Evolutionary conservation across 2,797 vertebrate species (phyloP).

Genomic region (Tiaroga cobitis): DNA sequence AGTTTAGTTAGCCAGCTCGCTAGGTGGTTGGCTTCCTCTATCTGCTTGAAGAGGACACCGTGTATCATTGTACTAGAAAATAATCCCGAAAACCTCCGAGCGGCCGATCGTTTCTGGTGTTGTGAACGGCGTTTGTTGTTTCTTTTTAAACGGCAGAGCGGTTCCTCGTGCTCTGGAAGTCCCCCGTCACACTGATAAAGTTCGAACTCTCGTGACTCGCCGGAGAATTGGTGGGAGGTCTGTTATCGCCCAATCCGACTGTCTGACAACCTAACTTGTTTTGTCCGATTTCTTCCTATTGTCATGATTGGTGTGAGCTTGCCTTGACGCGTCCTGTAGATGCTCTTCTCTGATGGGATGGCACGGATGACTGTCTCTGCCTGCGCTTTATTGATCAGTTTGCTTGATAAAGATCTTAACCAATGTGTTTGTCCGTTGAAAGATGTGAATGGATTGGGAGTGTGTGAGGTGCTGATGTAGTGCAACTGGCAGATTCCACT

Average conservation of each 20-base stretch:
- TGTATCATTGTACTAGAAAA: background rate
- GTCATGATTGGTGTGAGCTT: conserved; percentile 73
- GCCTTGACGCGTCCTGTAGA: conserved; percentile 33
- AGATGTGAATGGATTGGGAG: conserved; percentile 38
- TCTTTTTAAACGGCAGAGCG: background rate
- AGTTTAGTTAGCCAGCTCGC: conserved; percentile 59
- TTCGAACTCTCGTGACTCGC: conserved; percentile 70
- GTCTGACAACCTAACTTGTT: conserved; percentile 75
- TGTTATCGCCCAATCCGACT: conserved; percentile 72
- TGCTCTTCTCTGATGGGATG: conserved; percentile 59
- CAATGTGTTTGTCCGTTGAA: background rate
- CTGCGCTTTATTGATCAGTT: conserved; percentile 45
- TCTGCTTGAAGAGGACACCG: conserved; percentile 21
- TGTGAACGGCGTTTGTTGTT: background rate
- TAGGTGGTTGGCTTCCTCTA: conserved; percentile 54
- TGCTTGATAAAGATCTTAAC: conserved; percentile 54
- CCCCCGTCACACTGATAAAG: conserved; percentile 63
- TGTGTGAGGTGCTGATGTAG: background rate
- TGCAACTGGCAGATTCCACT: background rate
- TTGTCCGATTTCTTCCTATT: conserved; percentile 61
- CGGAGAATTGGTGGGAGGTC: conserved; percentile 71
- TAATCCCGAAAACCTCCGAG: background rate
- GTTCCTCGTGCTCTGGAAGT: conserved; percentile 50
- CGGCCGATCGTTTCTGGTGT: background rate
- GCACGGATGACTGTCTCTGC: conserved; percentile 58